A percentile compares a stretch with the other conserved stretches of the same genome.
phyloP scores from a whole-genome alignment of 2,797 vertebrate genomes.

The Rhabdophis nuchalis region DNA sequence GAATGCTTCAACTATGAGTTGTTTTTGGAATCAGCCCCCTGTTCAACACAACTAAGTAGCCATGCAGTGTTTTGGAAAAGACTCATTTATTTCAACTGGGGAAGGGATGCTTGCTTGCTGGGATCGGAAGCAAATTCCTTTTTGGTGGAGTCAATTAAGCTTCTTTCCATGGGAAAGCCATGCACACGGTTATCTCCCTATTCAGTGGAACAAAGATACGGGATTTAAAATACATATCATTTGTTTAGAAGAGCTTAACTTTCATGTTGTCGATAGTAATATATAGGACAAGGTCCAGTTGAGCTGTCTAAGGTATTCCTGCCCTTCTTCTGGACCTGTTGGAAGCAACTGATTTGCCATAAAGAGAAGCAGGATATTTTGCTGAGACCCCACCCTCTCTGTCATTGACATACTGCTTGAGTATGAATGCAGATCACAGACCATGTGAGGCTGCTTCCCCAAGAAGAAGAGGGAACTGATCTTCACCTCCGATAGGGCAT shows the following conservation, averaged over 20 bases:
- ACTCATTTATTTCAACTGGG: neutral
- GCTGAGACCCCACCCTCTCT: neutral
- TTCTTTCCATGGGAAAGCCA: accelerated
- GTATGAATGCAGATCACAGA: neutral
- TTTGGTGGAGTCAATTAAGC: neutral
- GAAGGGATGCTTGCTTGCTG: neutral
- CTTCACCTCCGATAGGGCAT: neutral
- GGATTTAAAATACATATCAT: neutral
- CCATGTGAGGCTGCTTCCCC: neutral
- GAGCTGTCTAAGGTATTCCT: neutral
- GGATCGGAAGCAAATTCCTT: neutral
- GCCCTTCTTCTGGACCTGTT: neutral
- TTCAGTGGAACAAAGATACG: neutral
- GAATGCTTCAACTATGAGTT: neutral
- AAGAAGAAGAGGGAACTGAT: neutral
- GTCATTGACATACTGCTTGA: neutral
- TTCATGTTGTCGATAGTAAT: neutral
- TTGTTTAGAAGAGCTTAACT: neutral
- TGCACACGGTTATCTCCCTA: neutral
- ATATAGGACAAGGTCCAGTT: neutral
- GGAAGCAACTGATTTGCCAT: neutral
- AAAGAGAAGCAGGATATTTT: neutral
- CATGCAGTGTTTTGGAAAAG: neutral
- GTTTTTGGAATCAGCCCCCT: neutral
- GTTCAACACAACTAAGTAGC: neutral